phyloP scores from a whole-genome alignment of 2,113 vertebrate species.

The Pseudonaja textilis region DNA sequence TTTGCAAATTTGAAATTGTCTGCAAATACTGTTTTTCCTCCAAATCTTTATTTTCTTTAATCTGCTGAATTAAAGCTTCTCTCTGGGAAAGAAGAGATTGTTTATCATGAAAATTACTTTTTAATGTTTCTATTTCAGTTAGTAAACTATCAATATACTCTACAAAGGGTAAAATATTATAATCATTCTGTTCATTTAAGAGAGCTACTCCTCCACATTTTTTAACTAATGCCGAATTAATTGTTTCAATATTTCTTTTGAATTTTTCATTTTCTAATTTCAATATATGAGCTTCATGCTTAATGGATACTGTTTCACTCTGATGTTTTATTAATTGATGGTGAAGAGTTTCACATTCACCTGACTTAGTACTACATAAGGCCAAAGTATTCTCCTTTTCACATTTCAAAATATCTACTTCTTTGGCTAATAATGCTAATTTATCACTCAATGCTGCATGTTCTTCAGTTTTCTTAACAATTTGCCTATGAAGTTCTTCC shows the following conservation, averaged over 20 bases:
- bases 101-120: slow-evolving; percentile 62
- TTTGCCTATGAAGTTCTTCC: slow-evolving; percentile 64
- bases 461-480: slow-evolving; percentile 67
- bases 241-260: slow-evolving; percentile 70
- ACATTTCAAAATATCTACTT: slow-evolving; percentile 60
- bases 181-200: slow-evolving; percentile 63
- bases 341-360: slow-evolving; percentile 63
- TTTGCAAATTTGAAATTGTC: slow-evolving; percentile 66
- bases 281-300: slow-evolving; percentile 64
- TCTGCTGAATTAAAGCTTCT: slow-evolving; percentile 69
- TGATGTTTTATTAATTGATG: slow-evolving; percentile 59
- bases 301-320: slow-evolving; percentile 61
- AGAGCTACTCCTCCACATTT: slow-evolving; percentile 63
- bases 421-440: slow-evolving; percentile 66
- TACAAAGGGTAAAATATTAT: slow-evolving; percentile 63
- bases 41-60: slow-evolving; percentile 58
- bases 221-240: slow-evolving; percentile 42
- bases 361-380: slow-evolving; percentile 54
- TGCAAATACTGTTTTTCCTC: slow-evolving; percentile 66
- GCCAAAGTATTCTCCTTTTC: slow-evolving; percentile 63
- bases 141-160: slow-evolving; percentile 61
- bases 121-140: slow-evolving; percentile 66
- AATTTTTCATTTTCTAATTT: slow-evolving; percentile 70
- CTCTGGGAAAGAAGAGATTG: slow-evolving; percentile 66
- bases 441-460: slow-evolving; percentile 63